Conservation (phyloP, 2,888 invertebrate species). For the Eupithecia vulgata region DNA sequence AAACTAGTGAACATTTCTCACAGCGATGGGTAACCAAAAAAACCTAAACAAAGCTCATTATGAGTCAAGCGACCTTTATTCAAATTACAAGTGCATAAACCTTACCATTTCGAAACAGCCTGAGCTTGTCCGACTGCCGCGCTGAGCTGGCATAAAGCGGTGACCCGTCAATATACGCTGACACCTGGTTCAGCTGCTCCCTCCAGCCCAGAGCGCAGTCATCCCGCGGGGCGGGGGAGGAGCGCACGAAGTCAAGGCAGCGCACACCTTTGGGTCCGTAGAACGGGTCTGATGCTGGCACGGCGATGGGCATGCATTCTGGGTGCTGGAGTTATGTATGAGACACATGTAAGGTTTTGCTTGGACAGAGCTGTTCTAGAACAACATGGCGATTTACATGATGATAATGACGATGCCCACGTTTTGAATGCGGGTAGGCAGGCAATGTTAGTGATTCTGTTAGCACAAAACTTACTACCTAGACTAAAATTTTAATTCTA, state of each 20-base stretch:
- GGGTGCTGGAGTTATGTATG: constrained; percentile 86
- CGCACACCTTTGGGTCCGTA: constrained; percentile 87
- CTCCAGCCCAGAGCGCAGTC: constrained; percentile 92
- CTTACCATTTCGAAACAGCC: constrained; percentile 89
- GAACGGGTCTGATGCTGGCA: constrained; percentile 89
- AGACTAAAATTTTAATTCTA: too few species aligned
- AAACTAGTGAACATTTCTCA: too few species aligned
- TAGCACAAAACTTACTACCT: too few species aligned
- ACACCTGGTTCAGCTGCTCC: constrained; percentile 93
- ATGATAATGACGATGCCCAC: background rate
- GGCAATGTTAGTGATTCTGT: too few species aligned
- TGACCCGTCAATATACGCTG: constrained; percentile 92
- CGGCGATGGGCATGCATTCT: constrained; percentile 92
- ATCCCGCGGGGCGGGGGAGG: constrained; percentile 90
- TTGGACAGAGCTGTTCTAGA: background rate
- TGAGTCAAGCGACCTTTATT: too few species aligned
- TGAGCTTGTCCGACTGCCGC: constrained; percentile 88
- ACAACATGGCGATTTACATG: too few species aligned
- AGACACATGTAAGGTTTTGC: background rate
- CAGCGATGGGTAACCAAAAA: too few species aligned
- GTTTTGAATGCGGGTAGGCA: background rate
- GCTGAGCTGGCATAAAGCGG: constrained; percentile 92
- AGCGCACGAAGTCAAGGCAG: constrained; percentile 93
- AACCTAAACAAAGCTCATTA: too few species aligned
- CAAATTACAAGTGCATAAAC: background rate